Percentiles rank a stretch among this genome's conserved stretches.
Evolutionary conservation across 2,113 vertebrate species (phyloP).

Genomic region (Vidua chalybeata): DNA sequence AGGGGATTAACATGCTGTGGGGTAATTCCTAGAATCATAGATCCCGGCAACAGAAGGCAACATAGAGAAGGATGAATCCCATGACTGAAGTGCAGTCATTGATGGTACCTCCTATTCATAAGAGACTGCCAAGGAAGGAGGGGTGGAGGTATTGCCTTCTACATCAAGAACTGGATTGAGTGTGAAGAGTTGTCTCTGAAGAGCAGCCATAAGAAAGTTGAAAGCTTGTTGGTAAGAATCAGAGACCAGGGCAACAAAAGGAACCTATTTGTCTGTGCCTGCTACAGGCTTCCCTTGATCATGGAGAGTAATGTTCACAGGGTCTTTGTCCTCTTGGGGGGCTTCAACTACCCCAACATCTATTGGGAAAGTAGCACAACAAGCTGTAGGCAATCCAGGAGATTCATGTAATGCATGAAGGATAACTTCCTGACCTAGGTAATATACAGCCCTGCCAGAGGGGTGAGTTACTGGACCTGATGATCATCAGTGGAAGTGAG

Average conservation of each 20-base stretch:
- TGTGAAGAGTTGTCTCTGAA: not conserved
- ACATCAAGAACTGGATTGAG: not conserved
- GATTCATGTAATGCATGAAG: not conserved
- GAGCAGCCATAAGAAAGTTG: not conserved
- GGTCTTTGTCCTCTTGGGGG: accelerated
- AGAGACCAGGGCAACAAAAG: not conserved
- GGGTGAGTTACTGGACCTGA: not conserved
- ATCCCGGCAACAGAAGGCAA: not conserved
- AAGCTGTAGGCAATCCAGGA: not conserved
- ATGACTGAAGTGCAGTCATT: not conserved
- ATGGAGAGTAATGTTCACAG: not conserved
- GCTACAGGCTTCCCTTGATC: not conserved
- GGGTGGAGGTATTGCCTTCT: not conserved
- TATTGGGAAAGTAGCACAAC: not conserved
- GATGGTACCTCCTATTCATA: not conserved
- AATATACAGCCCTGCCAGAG: not conserved
- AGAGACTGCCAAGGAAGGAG: not conserved
- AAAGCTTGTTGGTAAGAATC: not conserved
- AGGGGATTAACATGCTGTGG: not conserved
- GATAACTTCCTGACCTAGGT: not conserved
- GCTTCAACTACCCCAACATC: not conserved
- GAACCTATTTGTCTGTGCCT: not conserved
- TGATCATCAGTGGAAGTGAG: not conserved
- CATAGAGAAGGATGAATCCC: not conserved
- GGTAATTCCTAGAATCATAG: not conserved